A percentile compares a stretch with the other conserved stretches of the same genome.
phyloP scores from a whole-genome alignment of 2,797 vertebrate species.

The Microhierax caerulescens region DNA sequence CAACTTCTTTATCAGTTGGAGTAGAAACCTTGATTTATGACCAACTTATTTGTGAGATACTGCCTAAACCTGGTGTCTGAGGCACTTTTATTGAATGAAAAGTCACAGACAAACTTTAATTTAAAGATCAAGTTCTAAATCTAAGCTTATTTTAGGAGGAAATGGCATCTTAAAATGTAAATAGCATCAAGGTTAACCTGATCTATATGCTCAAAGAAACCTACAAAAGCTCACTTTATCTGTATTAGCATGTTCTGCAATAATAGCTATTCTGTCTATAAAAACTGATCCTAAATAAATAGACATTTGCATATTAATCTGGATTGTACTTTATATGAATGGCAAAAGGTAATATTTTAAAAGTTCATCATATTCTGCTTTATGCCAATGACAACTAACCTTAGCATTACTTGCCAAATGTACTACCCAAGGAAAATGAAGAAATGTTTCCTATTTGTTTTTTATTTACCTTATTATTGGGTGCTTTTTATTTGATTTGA shows the following conservation, averaged over 20 bases:
- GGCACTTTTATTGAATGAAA: background rate
- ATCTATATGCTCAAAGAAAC: background rate
- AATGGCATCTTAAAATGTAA: background rate
- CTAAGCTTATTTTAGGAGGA: background rate
- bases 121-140: background rate
- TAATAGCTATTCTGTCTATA: conserved; percentile 9
- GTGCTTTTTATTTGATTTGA: background rate
- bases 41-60: background rate
- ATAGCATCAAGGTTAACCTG: conserved; percentile 9
- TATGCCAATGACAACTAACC: background rate
- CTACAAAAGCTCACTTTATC: background rate
- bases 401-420: conserved; percentile 2
- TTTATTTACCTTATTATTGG: background rate
- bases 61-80: background rate
- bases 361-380: conserved; percentile 27
- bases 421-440: background rate
- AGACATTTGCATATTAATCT: conserved; percentile 36
- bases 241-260: background rate
- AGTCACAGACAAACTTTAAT: background rate
- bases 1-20: background rate
- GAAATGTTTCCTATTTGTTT: background rate
- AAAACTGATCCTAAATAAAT: conserved; percentile 31
- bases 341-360: conserved; percentile 39
- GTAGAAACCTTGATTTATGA: background rate
- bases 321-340: background rate